phyloP scores from a whole-genome alignment of 2,797 vertebrate species.

The Ambastaia sidthimunki region DNA sequence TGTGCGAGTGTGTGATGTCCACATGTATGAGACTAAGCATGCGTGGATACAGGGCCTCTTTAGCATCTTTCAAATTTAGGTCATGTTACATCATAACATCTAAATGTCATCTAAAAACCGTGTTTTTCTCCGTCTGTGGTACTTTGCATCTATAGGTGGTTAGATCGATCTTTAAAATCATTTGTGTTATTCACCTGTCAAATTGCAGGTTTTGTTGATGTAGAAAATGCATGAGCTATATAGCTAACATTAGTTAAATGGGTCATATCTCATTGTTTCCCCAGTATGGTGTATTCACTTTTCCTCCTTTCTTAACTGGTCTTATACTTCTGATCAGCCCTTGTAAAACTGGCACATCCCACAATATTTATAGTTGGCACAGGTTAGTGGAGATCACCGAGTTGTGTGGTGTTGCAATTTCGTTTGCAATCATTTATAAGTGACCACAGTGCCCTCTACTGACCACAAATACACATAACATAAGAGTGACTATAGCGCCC shows the following conservation, averaged over 20 bases:
- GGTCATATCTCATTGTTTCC: neutral
- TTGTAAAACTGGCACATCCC: slow-evolving; percentile 7
- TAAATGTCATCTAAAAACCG: neutral
- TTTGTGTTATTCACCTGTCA: too few relatives aligned
- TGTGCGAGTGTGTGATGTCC: slow-evolving; percentile 35
- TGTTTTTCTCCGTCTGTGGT: neutral
- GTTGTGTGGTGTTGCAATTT: neutral
- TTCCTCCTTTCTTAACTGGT: neutral
- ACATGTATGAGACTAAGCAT: slow-evolving; percentile 21
- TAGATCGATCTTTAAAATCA: neutral
- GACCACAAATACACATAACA: slow-evolving; percentile 43
- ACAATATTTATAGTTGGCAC: slow-evolving; percentile 17
- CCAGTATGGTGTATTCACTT: neutral
- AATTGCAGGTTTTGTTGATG: neutral
- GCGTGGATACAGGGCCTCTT: neutral
- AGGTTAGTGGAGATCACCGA: neutral
- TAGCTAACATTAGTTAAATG: neutral
- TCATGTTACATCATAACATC: neutral
- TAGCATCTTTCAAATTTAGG: neutral
- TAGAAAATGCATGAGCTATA: neutral
- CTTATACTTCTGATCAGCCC: slow-evolving; percentile 5
- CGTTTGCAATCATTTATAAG: neutral
- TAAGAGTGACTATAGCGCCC: too few relatives aligned
- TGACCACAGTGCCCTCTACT: slow-evolving; percentile 68
- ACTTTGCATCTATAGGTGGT: neutral